These are phyloP conservation scores for Lissonota sp. DNA, from an alignment of 2,888 invertebrate genomes.

Conservation along the genomic window DNA sequence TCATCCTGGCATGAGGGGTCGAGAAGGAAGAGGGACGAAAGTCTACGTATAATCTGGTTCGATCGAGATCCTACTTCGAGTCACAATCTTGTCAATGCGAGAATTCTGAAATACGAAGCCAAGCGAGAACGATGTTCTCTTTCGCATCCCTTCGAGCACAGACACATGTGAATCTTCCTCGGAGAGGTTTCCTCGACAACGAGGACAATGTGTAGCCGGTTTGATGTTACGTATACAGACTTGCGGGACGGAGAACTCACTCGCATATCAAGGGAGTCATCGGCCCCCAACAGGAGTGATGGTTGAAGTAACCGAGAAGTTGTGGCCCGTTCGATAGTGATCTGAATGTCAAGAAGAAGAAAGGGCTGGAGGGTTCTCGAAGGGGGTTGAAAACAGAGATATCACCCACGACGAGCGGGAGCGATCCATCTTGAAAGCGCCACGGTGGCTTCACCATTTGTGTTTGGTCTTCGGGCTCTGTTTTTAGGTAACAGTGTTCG, in stretches of 20 bases:
- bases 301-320: constrained; percentile 75
- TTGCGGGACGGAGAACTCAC: constrained; percentile 18
- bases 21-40: constrained; percentile 8
- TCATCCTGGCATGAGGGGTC: too few species aligned
- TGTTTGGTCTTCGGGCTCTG: constrained; percentile 13
- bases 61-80: constrained; percentile 20
- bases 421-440: constrained; percentile 67
- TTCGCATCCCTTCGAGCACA: constrained; percentile 34
- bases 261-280: constrained; percentile 37
- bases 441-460: constrained; percentile 50
- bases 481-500: constrained; percentile 6
- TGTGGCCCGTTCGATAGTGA: constrained; percentile 71
- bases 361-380: constrained; percentile 58
- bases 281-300: constrained; percentile 43
- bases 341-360: constrained; percentile 74
- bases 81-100: constrained; percentile 15
- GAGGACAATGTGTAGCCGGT: constrained; percentile 47
- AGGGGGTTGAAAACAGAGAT: constrained; percentile 76
- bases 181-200: constrained; percentile 36
- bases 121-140: constrained; percentile 8
- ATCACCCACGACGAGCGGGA: constrained; percentile 77
- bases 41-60: constrained; percentile 23
- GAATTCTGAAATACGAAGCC: constrained; percentile 2
- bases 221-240: constrained; percentile 13
- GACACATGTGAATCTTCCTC: constrained; percentile 8